Evolutionary conservation across 2,888 invertebrate species (phyloP).

Genomic region (Chrysomela aeneicollis): DNA sequence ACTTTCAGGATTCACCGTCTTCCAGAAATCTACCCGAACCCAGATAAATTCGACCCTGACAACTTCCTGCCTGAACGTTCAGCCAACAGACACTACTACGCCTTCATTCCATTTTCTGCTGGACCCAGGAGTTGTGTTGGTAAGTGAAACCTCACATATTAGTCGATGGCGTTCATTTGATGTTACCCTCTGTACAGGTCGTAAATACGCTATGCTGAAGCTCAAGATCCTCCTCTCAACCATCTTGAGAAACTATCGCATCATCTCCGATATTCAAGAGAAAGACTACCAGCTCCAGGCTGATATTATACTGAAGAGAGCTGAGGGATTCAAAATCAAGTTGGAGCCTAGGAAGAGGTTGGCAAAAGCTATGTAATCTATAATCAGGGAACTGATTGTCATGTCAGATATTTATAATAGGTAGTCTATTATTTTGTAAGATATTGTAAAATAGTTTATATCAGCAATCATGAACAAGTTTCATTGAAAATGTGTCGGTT

Average conservation of each 20-base stretch:
- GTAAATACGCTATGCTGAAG: constrained; percentile 83
- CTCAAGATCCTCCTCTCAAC: constrained; percentile 77
- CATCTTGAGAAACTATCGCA: constrained; percentile 72
- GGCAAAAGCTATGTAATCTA: constrained; percentile 27
- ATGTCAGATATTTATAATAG: constrained; percentile 28
- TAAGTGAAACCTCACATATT: constrained; percentile 42
- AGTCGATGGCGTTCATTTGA: too few relatives aligned
- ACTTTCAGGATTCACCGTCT: constrained; percentile 75
- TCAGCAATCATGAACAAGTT: constrained; percentile 32
- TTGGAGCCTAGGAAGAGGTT: constrained; percentile 70
- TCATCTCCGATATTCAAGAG: constrained; percentile 70
- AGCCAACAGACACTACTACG: constrained; percentile 79
- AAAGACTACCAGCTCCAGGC: constrained; percentile 73
- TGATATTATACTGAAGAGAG: constrained; percentile 78
- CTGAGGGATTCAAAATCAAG: constrained; percentile 76
- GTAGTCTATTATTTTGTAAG: constrained; percentile 24
- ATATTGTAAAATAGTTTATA: constrained; percentile 14
- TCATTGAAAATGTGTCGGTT: constrained; percentile 22
- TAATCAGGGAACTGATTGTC: constrained; percentile 1
- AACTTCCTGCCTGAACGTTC: constrained; percentile 81
- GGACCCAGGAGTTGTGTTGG: constrained; percentile 83
- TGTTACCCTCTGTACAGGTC: constrained; percentile 61
- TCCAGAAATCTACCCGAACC: constrained; percentile 72
- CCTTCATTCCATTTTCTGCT: constrained; percentile 82
- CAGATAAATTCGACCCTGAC: constrained; percentile 78